phyloP scores from a whole-genome alignment of 1,140 invertebrate species.

The Telenomus remus region DNA sequence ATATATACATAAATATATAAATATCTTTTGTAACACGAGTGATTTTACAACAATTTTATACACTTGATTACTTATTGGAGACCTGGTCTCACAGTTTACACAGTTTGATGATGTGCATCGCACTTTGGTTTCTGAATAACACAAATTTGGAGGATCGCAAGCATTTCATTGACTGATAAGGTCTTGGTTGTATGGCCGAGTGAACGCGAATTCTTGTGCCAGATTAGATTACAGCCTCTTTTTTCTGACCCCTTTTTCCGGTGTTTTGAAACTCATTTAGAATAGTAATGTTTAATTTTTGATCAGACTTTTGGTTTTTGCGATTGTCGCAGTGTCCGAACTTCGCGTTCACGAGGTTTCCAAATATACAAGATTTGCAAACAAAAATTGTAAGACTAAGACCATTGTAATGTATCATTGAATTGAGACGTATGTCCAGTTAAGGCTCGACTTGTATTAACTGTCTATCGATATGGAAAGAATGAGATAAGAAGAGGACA shows the following conservation, averaged over 20 bases:
- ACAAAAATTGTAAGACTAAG: conserved; percentile 72
- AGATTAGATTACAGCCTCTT: conserved; percentile 18
- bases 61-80: conserved; percentile 64
- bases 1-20: too few relatives aligned
- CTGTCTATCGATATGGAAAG: conserved; percentile 69
- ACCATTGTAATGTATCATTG: conserved; percentile 72
- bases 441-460: conserved; percentile 70
- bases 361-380: conserved; percentile 71
- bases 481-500: conserved; percentile 64
- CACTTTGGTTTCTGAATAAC: conserved; percentile 59
- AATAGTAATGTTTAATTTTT: conserved; percentile 23
- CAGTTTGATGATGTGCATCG: conserved; percentile 53
- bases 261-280: conserved; percentile 6
- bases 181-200: conserved; percentile 49
- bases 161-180: conserved; percentile 56
- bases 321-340: conserved; percentile 40
- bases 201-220: conserved; percentile 21
- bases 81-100: conserved; percentile 65
- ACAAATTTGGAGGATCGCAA: conserved; percentile 67
- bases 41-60: conserved; percentile 66
- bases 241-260: background rate
- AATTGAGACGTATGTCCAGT: conserved; percentile 65
- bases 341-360: conserved; percentile 70
- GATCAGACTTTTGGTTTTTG: background rate
- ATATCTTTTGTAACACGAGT: conserved; percentile 59